These are phyloP conservation scores for Podarcis muralis DNA, from an alignment of 2,113 vertebrate species.

Conservation along the genomic window DNA sequence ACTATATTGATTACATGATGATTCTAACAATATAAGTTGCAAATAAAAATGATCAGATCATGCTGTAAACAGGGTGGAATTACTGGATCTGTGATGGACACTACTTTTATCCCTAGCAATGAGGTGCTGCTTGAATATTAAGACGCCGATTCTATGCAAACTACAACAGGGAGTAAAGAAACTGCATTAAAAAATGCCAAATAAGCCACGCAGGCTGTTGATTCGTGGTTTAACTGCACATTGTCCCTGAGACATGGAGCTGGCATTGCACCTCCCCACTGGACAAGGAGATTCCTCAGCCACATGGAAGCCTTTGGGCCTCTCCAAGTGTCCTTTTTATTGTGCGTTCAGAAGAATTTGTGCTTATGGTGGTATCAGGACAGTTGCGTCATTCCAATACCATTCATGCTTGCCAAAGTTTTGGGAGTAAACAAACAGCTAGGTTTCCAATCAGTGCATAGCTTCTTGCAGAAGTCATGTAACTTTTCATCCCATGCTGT, in stretches of 20 bases:
- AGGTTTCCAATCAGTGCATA: no score
- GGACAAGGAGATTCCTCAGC: not conserved
- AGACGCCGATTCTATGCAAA: not conserved
- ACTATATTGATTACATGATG: not conserved
- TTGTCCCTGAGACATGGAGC: not conserved
- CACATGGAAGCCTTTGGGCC: not conserved
- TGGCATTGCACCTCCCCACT: not conserved
- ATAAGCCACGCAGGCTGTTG: not conserved
- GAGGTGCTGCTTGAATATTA: not conserved
- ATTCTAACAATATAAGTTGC: not conserved
- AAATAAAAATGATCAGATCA: not conserved
- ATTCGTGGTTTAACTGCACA: not conserved
- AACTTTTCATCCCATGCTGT: no score
- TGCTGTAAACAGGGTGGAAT: not conserved
- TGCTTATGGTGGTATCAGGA: no score
- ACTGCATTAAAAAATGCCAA: not conserved
- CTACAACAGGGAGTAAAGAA: not conserved
- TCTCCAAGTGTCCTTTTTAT: no score
- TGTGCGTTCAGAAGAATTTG: no score
- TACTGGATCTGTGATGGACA: not conserved
- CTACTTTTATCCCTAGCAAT: not conserved
- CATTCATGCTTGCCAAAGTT: no score
- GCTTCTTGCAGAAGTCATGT: no score
- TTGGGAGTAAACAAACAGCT: no score
- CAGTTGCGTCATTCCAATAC: no score